Evolutionary conservation across 2,888 invertebrate species (phyloP), one percentile per base, ranked within the genome.

Genomic region (Clunio marinus): DNA sequence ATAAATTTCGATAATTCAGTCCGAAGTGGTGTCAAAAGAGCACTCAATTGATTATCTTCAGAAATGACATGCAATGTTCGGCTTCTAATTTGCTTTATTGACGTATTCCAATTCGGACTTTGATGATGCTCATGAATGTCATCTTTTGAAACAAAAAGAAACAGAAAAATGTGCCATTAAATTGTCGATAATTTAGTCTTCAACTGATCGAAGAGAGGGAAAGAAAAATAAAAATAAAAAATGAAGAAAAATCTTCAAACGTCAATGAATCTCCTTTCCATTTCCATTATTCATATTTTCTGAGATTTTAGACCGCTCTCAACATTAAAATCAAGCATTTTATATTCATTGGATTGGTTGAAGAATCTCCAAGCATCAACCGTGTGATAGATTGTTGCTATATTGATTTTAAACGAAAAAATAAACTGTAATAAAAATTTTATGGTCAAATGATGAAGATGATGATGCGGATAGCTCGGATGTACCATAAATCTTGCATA

Each of bases 301-400:
- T n/a, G n/a, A 17, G 51, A 51, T 51, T 51, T 51, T 22, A 7
- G 51, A 51, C 51, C 51, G 51, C 22, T 51, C 22, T 51, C 51
- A 51, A 17, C 51, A 32, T 32, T 32, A 32, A 32, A 45, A 45
- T 45, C 8, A 45, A 17, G 45, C 45, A 57, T 20, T 57, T 57
- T 57, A 51, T 57, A 57, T 57, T 57, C 51, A 51, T 51, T 51
- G 51, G 51, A 51, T n/a, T 22, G n/a, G n/a, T n/a, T n/a, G n/a
- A n/a, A n/a, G n/a, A n/a, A 13, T 51, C 51, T 7, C 22, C 51
- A 20, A 17, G 51, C 51, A 20, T 51, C 51, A 17, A 22, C 51
- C 51, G 35, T 13, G 5, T 32, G 35, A 32, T 32, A 32, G 35
- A 32, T 32, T 32, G 35, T 32, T 32, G 35, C 35, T 32, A 13